Base-by-base conservation (phyloP, 2,888 invertebrate species). In the Diabrotica balteata region DNA sequence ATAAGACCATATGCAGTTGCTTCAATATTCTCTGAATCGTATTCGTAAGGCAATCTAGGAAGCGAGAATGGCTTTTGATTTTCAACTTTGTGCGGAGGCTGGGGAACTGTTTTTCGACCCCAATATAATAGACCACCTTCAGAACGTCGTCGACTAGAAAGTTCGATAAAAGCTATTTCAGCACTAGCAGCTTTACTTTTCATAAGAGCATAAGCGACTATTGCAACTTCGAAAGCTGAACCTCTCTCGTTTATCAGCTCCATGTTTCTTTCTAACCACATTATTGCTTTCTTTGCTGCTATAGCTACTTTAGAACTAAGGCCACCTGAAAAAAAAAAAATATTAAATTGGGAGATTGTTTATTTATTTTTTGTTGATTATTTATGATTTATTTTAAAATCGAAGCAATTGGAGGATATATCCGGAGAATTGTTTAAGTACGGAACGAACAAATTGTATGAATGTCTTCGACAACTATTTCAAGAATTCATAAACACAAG, bases 1-100 rank as follows among this genome's bases (percentile, higher is more conserved):
- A 98, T 86, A 59, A 98, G 85, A 0, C 94, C 97, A 82, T 96
- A 97, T 0, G 97, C 93, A 0, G 97, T 98, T 0, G 97, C 91
- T 79, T 96, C 96, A 55, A 97, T 92, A 82, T 97, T 97, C 80
- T 93, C 91, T 0, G 95, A 90, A 85, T 98, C 98, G 81, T 91
- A 94, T 75, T 90, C 90, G 82, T 96, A 95, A 0, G 96, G 95
- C 67, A 95, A 85, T 0, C 97, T 90, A 0, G 97, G 96, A 69
- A 96, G 85, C 0, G 94, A 86, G 88, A 95, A 97, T 7, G 95
- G 95, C 80, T 94, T 93, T 80, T 96, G 95, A 85, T 96, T 96
- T 85, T 96, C 96, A 78, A 92, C 87, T 84, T 95, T 95, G 74
- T 89, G 90, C 0, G 95, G 94, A 0, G 95, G 93, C 68, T 89